A percentile compares a stretch with the other conserved stretches of the same genome.
These are phyloP conservation scores for Procavia capensis DNA, from an alignment of 2,113 vertebrate species.

Conservation along the genomic window DNA sequence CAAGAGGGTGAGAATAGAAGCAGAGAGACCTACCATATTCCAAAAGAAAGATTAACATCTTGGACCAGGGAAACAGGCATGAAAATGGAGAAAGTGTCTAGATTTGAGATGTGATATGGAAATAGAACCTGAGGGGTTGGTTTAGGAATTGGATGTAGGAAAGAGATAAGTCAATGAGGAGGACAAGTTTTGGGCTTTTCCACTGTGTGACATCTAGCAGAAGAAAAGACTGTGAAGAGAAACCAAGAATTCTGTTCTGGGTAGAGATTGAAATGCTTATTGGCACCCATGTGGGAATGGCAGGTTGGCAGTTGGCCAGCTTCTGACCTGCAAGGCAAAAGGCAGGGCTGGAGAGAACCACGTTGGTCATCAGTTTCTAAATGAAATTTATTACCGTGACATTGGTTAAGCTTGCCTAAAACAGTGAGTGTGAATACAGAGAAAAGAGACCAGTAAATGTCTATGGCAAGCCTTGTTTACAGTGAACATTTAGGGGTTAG, in stretches of 20 bases:
- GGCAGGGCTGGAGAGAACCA: not conserved
- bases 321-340: not conserved
- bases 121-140: not conserved
- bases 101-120: fast-evolving
- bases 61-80: not conserved
- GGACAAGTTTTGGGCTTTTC: not conserved
- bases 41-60: not conserved
- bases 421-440: not conserved
- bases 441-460: too few species aligned
- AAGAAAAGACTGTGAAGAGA: not conserved
- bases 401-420: not conserved
- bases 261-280: not conserved
- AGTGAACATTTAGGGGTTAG: not conserved
- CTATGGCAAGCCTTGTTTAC: not conserved
- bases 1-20: not conserved
- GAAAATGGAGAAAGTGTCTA: not conserved
- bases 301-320: too few species aligned
- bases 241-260: not conserved
- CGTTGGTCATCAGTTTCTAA: not conserved
- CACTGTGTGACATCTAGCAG: not conserved
- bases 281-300: not conserved
- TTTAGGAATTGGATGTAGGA: not conserved
- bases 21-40: not conserved
- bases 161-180: not conserved
- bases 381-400: not conserved